Percentiles rank a stretch among this genome's conserved stretches.
Evolutionary conservation across 2,113 vertebrate genomes (phyloP).

Genomic region (Anas platyrhynchos): DNA sequence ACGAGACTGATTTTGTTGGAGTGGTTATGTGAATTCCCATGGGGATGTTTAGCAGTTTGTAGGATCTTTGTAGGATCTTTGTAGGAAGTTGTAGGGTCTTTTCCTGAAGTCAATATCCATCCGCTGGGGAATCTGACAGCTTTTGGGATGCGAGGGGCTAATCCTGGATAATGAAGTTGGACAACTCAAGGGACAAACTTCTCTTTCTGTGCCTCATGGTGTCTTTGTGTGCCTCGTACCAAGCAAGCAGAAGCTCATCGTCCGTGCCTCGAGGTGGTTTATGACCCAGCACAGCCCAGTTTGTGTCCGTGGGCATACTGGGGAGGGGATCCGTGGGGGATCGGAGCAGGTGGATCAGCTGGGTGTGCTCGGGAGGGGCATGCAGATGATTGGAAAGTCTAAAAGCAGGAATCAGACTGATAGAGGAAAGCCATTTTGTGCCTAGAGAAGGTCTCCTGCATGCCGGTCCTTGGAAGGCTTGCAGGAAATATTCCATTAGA

Average conservation of each 20-base stretch:
- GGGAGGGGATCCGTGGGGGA: background rate
- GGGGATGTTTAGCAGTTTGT: fast-evolving
- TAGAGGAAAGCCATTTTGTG: background rate
- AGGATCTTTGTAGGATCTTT: background rate
- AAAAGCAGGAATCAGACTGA: background rate
- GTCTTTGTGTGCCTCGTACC: background rate
- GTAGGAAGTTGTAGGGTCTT: background rate
- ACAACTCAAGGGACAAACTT: background rate
- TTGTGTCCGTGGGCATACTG: fast-evolving
- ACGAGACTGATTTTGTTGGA: fast-evolving
- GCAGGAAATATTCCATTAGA: background rate
- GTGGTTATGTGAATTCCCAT: background rate
- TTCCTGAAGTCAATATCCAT: background rate
- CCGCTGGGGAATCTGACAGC: background rate
- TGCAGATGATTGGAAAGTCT: background rate
- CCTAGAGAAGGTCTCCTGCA: background rate
- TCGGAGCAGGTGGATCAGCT: background rate
- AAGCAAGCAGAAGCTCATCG: background rate
- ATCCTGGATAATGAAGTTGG: background rate
- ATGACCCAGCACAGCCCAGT: background rate
- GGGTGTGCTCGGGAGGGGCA: background rate
- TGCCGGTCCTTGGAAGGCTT: background rate
- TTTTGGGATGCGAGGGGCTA: background rate
- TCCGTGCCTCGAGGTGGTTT: background rate
- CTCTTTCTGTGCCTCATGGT: background rate